These are phyloP conservation scores for Alviniconcha strummeri DNA, from an alignment of 2,888 invertebrate genomes.

Conservation along the genomic window DNA sequence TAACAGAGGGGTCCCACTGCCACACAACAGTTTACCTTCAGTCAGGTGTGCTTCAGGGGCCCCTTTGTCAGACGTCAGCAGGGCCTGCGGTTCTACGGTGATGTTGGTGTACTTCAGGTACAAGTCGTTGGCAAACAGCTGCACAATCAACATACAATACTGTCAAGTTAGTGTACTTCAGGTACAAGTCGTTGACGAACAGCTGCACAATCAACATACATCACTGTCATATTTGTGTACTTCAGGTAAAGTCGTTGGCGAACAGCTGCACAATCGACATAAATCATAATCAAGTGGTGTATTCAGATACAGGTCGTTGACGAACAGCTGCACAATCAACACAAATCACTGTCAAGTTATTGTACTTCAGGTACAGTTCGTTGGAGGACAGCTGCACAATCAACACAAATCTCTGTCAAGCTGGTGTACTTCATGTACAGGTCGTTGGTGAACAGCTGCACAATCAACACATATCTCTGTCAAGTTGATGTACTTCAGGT, in stretches of 20 bases:
- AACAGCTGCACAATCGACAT: slow-evolving; percentile 46
- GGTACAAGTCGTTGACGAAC: slow-evolving; percentile 53
- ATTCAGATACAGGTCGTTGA: slow-evolving; percentile 57
- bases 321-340: slow-evolving; percentile 48
- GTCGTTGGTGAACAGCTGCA: slow-evolving; percentile 57
- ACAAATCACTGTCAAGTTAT: slow-evolving; percentile 51
- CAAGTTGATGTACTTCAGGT: slow-evolving; percentile 53
- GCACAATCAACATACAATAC: slow-evolving; percentile 39
- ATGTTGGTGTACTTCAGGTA: slow-evolving; percentile 54
- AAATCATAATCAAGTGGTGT: slow-evolving; percentile 51
- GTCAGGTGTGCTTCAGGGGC: slow-evolving; percentile 6
- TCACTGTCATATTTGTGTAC: slow-evolving; percentile 55
- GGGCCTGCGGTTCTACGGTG: slow-evolving; percentile 57
- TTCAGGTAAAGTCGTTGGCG: slow-evolving; percentile 56
- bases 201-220: slow-evolving; percentile 46
- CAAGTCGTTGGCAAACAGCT: slow-evolving; percentile 59
- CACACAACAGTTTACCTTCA: slow-evolving; percentile 4
- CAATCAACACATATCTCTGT: slow-evolving; percentile 42
- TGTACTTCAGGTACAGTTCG: slow-evolving; percentile 54
- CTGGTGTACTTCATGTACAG: slow-evolving; percentile 53
- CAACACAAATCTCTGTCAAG: slow-evolving; percentile 46
- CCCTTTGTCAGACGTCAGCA: slow-evolving; percentile 37
- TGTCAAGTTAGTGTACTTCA: slow-evolving; percentile 55
- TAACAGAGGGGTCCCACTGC: too few relatives aligned
- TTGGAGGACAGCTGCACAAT: slow-evolving; percentile 53